Conservation (phyloP, 2,888 invertebrate species). For the Ctena decussata region DNA sequence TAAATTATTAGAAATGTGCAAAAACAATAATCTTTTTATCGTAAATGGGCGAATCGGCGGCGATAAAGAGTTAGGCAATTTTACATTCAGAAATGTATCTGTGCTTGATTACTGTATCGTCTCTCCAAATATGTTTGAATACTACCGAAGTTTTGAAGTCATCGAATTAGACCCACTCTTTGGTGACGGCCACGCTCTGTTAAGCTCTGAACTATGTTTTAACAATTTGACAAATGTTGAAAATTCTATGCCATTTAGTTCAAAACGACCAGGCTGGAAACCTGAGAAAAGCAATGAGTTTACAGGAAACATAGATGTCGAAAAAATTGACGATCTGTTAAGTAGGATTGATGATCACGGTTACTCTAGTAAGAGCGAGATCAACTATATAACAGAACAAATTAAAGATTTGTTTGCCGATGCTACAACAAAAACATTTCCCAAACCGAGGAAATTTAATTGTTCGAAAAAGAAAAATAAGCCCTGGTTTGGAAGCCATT, state of each 20-base stretch:
- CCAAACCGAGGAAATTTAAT: not conserved
- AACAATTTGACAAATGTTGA: not conserved
- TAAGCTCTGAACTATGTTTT: not conserved
- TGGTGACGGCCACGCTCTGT: constrained; percentile 18
- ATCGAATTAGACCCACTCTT: constrained; percentile 23
- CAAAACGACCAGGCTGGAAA: not conserved
- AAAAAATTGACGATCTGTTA: not conserved
- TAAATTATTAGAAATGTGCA: not conserved
- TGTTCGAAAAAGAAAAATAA: constrained; percentile 10
- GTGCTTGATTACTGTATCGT: constrained; percentile 6
- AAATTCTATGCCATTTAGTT: not conserved
- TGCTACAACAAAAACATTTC: not conserved
- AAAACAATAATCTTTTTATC: constrained; percentile 2
- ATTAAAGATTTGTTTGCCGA: not conserved
- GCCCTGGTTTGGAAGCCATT: constrained; percentile 28
- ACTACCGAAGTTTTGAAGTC: not conserved
- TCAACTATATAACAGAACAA: not conserved
- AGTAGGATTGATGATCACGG: not conserved
- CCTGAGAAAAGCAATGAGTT: not conserved
- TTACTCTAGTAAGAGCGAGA: not conserved
- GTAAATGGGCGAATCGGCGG: not conserved
- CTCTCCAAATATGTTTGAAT: not conserved
- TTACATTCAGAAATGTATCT: constrained; percentile 6
- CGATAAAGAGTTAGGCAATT: not conserved
- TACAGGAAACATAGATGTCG: not conserved